Base-by-base conservation (phyloP, 1,140 invertebrate genomes). In the Reticulitermes speratus region DNA sequence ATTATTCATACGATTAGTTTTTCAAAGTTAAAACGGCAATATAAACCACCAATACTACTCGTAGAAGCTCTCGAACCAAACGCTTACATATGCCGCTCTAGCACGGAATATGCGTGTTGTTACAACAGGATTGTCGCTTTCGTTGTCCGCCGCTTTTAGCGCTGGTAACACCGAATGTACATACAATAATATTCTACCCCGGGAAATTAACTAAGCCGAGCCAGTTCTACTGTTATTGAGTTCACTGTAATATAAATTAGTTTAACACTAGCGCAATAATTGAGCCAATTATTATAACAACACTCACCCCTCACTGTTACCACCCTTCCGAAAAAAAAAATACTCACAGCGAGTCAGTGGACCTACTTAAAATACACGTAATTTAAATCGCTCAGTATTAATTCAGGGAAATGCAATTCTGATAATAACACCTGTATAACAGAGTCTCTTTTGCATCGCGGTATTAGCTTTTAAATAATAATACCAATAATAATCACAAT, bases 221-320 rank as follows among this genome's bases (percentile, higher is more conserved):
- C 65, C 25, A 75, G 65, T 75, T 75, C 65, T 75, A 14, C 25
- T 75, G 65, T 30, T 75, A 14, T 9, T 25, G 9, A 75, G 65
- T 75, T 30, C 65, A 30, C 25, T 75, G 65, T 30, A 75, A 75
- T 75, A 75, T 75, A 75, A 75, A 75, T 75, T 75, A 75, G 65
- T 75, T 75, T 75, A 75, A 75, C 65, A 75, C 65, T 75, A 75
- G 65, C 65, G 65, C n/a, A 75, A 75, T 75, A 75, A 75, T 75
- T 75, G 65, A 75, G n/a, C 65, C 65, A 75, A 75, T 75, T 75
- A 75, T 75, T 75, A 75, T 75, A 75, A 75, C 65, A 75, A 75
- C 65, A 30, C 65, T 30, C 65, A 30, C 65, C n/a, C 65, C 65
- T 75, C 65, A 21, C 3, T 55, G 52, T 6, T 55, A 55, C 52